Base-by-base conservation (phyloP, 2,888 invertebrate species). In the Litoditis marina region DNA sequence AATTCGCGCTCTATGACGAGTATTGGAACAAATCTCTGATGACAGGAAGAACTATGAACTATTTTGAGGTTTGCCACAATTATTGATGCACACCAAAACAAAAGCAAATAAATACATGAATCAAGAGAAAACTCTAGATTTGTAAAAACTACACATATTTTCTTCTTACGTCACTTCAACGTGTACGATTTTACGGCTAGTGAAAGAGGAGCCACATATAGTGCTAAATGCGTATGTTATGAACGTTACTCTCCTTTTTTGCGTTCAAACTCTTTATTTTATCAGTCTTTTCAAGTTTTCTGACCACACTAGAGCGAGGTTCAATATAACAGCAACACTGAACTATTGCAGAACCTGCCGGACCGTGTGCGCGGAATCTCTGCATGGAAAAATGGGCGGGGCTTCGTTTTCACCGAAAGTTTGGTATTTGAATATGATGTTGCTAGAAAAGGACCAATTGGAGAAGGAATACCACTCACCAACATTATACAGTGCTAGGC, bases 1-100 rank as follows among this genome's bases (percentile, higher is more conserved):
- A 64, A 53, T 72, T 72, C 30, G 72, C 72, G 1, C 49, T 72
- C 1, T 72, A 72, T 28, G 72, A 72, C 44, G 69, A 72, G 51
- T 72, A 72, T 34, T 72, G 72, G 72, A 72, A 72, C 66, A 72
- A 72, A 30, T 72, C 72, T 0, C 34, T 72, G 50, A 62, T 69
- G 59, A 53, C 63, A 7, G 72, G 72, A 30, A 50, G 69, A 39
- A 66, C 69, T 4, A 44, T 52, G 2, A 49, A 51, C 32, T 72
- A 72, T 27, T 69, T 67, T 52, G 65, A 69, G 62, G 68, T 66
- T n/a, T 31, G 19, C 25, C 59, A 8, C n/a, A 16, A 13, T 36
- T 32, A n/a, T 54, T 54, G 13, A 32, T 47, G 11, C 4, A 11
- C 4, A 7, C 19, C 4, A 50, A n/a, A 50, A 25, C 2, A 8